phyloP scores from a whole-genome alignment of 2,113 vertebrate genomes.

The Miniopterus natalensis region DNA sequence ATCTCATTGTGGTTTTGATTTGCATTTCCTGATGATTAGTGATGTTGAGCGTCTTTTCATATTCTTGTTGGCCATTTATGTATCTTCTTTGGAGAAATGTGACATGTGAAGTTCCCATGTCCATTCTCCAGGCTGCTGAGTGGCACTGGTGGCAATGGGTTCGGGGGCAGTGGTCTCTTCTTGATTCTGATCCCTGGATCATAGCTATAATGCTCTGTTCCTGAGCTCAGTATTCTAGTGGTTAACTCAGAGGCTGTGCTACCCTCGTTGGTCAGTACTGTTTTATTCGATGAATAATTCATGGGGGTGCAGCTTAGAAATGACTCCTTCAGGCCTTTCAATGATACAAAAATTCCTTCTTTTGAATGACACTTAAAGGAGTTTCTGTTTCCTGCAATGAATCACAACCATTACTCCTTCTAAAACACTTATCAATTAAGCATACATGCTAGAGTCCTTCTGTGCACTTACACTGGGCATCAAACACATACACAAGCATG shows the following conservation, averaged over 20 bases:
- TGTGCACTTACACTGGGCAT: not conserved
- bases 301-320: not conserved
- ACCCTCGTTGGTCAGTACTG: not conserved
- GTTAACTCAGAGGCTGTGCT: not conserved
- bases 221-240: slow-evolving; percentile 17
- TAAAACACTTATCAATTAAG: slow-evolving; percentile 10
- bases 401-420: not conserved
- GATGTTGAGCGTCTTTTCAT: not conserved
- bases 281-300: not conserved
- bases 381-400: not conserved
- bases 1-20: not conserved
- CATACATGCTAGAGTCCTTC: not conserved
- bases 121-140: not conserved
- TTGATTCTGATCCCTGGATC: slow-evolving; percentile 12
- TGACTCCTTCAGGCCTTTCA: slow-evolving; percentile 31
- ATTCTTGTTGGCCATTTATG: not conserved
- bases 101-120: not conserved
- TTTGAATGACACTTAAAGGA: not conserved
- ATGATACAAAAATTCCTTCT: slow-evolving; percentile 16
- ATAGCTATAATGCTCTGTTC: not conserved
- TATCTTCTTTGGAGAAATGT: slow-evolving; percentile 10
- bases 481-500: not conserved
- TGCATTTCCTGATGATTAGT: not conserved
- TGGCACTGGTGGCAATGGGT: not conserved
- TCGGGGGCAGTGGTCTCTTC: not conserved